Evolutionary conservation across 1,140 invertebrate species (phyloP).

Genomic region (Lordiphosa collinella): DNA sequence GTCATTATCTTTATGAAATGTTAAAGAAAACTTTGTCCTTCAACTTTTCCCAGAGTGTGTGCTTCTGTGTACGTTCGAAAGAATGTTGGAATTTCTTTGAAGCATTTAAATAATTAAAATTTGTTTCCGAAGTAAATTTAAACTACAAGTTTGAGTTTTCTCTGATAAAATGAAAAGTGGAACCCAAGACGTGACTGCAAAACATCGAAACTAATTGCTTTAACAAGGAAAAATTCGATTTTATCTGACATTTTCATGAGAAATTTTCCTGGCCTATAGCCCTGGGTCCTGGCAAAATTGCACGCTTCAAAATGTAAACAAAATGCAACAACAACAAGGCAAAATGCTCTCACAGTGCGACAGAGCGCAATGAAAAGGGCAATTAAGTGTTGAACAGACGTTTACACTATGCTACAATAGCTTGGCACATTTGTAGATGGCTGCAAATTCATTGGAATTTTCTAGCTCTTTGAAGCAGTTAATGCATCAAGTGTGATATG

Average conservation of each 20-base stretch:
- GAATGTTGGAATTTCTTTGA: not conserved
- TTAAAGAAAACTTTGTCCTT: not conserved
- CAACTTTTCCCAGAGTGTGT: conserved; percentile 11
- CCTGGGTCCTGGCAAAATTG: not conserved
- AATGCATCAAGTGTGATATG: too few relatives aligned
- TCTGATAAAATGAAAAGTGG: not conserved
- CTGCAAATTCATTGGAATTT: not conserved
- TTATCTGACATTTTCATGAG: not conserved
- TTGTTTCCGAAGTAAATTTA: not conserved
- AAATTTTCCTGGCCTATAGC: not conserved
- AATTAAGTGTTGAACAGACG: not conserved
- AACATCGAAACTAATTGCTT: not conserved
- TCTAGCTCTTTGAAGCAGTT: too few relatives aligned
- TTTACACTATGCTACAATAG: not conserved
- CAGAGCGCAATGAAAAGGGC: not conserved
- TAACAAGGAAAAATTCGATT: not conserved
- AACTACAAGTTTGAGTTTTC: not conserved
- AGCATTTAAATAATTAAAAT: not conserved
- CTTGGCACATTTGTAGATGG: too few relatives aligned
- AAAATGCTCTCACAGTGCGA: not conserved
- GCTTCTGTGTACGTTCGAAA: not conserved
- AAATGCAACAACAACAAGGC: not conserved
- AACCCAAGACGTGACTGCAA: not conserved
- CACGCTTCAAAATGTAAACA: not conserved
- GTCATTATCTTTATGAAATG: conserved; percentile 18